These are phyloP conservation scores for Sebastes fasciatus DNA, from an alignment of 2,113 vertebrate species.

Conservation along the genomic window DNA sequence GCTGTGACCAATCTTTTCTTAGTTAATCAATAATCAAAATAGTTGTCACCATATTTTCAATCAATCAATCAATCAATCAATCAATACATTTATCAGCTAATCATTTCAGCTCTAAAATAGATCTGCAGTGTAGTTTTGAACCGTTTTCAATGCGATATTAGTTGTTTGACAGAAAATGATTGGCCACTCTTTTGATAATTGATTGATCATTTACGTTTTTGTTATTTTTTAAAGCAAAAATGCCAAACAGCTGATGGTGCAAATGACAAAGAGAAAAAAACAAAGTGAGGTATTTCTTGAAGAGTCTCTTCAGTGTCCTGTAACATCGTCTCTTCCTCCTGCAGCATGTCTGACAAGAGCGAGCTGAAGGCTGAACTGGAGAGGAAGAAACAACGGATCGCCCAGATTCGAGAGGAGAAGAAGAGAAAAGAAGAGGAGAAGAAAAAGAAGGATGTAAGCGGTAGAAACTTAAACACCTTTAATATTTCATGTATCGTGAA, in stretches of 20 bases:
- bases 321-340: neutral
- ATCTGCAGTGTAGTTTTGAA: neutral
- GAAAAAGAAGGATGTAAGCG: slow-evolving; percentile 84
- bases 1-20: neutral
- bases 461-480: neutral
- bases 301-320: neutral
- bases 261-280: neutral
- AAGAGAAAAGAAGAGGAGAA: slow-evolving; percentile 86
- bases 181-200: neutral
- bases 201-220: neutral
- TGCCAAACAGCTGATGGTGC: too few relatives aligned
- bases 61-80: neutral
- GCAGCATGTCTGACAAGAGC: slow-evolving; percentile 85
- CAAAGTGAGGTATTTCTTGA: neutral
- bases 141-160: neutral
- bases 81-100: neutral
- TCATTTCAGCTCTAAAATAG: neutral
- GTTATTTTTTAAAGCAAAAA: neutral
- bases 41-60: neutral
- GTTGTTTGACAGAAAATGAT: neutral
- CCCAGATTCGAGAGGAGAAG: slow-evolving; percentile 86
- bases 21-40: neutral
- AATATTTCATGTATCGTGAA: neutral
- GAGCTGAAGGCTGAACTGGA: slow-evolving; percentile 86
- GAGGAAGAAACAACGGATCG: slow-evolving; percentile 85